Evolutionary conservation across 2,113 vertebrate species (phyloP).

Genomic region (Eulemur macaco): DNA sequence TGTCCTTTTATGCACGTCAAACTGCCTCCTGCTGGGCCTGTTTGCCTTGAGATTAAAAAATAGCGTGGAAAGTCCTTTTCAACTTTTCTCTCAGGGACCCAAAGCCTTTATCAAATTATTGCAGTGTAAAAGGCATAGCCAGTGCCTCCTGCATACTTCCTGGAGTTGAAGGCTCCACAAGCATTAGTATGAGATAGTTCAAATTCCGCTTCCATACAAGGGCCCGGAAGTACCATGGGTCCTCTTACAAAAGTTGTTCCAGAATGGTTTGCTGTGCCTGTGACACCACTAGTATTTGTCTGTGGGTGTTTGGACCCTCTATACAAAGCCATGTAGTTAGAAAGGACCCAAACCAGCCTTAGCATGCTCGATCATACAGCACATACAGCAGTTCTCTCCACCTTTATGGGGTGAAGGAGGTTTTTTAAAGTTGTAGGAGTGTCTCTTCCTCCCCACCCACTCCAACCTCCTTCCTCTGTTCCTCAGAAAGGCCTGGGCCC

Average conservation of each 20-base stretch:
- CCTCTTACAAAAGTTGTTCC: neutral
- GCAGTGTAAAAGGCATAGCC: neutral
- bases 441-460: constrained; percentile 46
- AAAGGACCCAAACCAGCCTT: neutral
- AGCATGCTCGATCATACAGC: neutral
- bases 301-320: neutral
- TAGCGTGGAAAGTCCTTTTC: neutral
- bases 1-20: neutral
- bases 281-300: neutral
- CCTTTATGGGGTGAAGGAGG: neutral
- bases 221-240: neutral
- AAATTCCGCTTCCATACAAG: neutral
- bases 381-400: neutral
- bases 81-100: neutral
- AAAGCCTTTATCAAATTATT: neutral
- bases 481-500: constrained; percentile 69
- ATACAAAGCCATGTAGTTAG: rapidly evolving
- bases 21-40: neutral
- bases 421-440: constrained; percentile 56
- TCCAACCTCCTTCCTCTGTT: constrained; percentile 49
- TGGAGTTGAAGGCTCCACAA: neutral
- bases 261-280: neutral
- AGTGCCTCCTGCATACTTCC: neutral
- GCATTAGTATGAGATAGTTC: neutral
- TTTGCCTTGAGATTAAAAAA: neutral